Conservation (phyloP, 2,888 invertebrate genomes). For the Crioceris asparagi region DNA sequence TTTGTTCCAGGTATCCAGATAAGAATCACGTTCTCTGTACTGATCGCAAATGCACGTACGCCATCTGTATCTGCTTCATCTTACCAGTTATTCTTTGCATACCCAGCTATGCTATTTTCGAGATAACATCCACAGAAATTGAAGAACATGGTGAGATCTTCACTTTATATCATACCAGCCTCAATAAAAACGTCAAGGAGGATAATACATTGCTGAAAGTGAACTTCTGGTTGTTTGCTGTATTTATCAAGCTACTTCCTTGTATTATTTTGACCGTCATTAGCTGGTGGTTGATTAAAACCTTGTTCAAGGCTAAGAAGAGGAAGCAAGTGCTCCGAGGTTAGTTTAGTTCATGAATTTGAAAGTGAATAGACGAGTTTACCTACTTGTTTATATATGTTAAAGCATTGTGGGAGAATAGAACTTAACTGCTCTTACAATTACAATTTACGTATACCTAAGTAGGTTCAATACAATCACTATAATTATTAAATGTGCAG, state of each 20-base stretch:
- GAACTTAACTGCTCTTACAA: too few relatives aligned
- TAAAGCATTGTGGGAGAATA: too few relatives aligned
- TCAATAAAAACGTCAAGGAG: slow-evolving; percentile 37
- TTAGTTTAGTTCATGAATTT: too few relatives aligned
- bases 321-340: slow-evolving; percentile 57
- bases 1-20: slow-evolving; percentile 59
- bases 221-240: slow-evolving; percentile 74
- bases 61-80: slow-evolving; percentile 65
- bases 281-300: slow-evolving; percentile 58
- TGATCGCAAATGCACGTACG: slow-evolving; percentile 62
- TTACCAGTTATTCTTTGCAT: slow-evolving; percentile 71
- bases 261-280: slow-evolving; percentile 67
- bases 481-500: too few relatives aligned
- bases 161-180: slow-evolving; percentile 46
- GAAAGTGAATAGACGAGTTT: too few relatives aligned
- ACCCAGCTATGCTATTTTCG: slow-evolving; percentile 70
- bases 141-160: slow-evolving; percentile 47
- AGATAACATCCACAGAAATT: slow-evolving; percentile 44
- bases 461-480: too few relatives aligned
- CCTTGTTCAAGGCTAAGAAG: slow-evolving; percentile 63
- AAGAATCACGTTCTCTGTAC: slow-evolving; percentile 65
- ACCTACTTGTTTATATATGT: too few relatives aligned
- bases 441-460: too few relatives aligned
- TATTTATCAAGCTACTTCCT: slow-evolving; percentile 69
- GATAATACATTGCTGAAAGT: slow-evolving; percentile 39